Conservation (phyloP, 2,797 vertebrate genomes). For the Cetoscarus ocellatus region DNA sequence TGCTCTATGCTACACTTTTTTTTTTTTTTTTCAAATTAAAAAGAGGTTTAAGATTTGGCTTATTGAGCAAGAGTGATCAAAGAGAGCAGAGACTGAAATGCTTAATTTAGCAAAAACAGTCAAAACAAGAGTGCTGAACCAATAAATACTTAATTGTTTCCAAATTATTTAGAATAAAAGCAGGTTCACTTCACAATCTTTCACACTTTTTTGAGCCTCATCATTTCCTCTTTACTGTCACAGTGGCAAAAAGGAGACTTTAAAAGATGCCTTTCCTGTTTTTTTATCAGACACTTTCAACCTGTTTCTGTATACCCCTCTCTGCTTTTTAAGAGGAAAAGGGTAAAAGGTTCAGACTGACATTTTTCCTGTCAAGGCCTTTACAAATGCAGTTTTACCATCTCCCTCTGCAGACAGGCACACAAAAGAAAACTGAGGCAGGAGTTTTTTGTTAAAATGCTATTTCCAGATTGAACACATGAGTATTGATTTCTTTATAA, state of each 20-base stretch:
- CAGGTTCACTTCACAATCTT: background rate
- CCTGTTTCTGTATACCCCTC: background rate
- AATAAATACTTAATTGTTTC: too few relatives aligned
- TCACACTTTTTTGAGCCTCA: background rate
- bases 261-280: constrained; percentile 4
- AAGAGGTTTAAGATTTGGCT: too few relatives aligned
- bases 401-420: background rate
- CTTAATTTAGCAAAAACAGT: too few relatives aligned
- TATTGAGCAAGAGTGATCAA: too few relatives aligned
- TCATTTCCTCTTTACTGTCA: background rate
- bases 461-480: background rate
- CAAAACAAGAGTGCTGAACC: background rate
- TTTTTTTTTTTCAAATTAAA: too few relatives aligned
- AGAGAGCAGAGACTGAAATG: too few relatives aligned
- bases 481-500: background rate
- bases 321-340: background rate
- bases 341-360: background rate
- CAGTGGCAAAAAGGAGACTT: background rate
- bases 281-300: constrained; percentile 2
- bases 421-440: background rate
- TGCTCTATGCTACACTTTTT: too few relatives aligned
- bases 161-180: background rate
- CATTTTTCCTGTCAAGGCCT: background rate
- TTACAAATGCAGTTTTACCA: background rate
- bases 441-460: background rate